Base-by-base conservation (phyloP, 1,140 invertebrate genomes). In the Papilio helenus region DNA sequence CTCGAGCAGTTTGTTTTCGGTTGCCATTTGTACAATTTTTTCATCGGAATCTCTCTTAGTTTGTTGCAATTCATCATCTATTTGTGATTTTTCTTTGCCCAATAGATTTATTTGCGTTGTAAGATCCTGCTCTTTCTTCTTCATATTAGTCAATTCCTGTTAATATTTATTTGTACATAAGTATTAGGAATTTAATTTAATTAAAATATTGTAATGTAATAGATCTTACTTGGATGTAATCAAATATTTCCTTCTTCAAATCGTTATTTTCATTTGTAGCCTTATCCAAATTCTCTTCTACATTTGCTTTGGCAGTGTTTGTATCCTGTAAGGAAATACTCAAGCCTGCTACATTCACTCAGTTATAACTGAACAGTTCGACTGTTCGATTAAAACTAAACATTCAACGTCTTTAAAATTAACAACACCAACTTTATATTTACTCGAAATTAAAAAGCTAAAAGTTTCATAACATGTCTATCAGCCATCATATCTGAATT, bases 81-180 rank as follows among this genome's bases (percentile, higher is more conserved):
- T n/a, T 79, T 79, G 55, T 3, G 5, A 5, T 42, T 85, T 86
- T 51, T 85, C 81, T 8, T 71, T 72, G 71, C 83, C 81, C 1
- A 80, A 39, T 44, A 51, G 34, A 5, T n/a, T 18, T 49, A 82
- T 58, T 42, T 83, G 20, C 55, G 76, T 51, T 16, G 83, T 81
- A 3, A 84, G 61, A 14, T 82, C 77, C 10, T 80, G 61, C 16
- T 85, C 61, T 49, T 83, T 80, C 39, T 82, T 29, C 39, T 84
- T 73, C 14, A 77, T 79, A 26, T 83, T 72, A 9, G 79, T 82
- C 16, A 83, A 16, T 72, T 73, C 23, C 82, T 86, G 68, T 80
- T 39, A 61, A 73, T 49, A 29, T 68, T 29, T 2, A 8, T 5
- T 79, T 79, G 1, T 55, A n/a, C 46, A 9, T 58, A n/a, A 73